phyloP scores from a whole-genome alignment of 2,888 invertebrate species.

The Acleris literana region DNA sequence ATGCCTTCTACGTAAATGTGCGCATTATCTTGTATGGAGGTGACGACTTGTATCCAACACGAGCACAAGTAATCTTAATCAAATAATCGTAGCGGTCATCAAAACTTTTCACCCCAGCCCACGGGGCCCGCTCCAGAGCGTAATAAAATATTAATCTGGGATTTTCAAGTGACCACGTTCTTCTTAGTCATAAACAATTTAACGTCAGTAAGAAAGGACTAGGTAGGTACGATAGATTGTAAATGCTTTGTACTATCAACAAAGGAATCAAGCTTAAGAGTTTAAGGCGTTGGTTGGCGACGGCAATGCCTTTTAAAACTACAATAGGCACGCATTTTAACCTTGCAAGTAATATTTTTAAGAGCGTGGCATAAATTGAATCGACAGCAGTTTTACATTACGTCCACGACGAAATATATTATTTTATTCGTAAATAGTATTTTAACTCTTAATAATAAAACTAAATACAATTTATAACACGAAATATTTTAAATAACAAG shows the following conservation, averaged over 20 bases:
- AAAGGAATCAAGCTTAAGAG: slow-evolving; percentile 17
- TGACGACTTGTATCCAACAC: slow-evolving; percentile 1
- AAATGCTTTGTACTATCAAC: slow-evolving; percentile 17
- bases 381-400: slow-evolving; percentile 30
- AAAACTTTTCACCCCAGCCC: not conserved
- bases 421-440: slow-evolving; percentile 12
- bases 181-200: no score
- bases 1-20: slow-evolving; percentile 4
- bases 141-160: not conserved
- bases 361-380: slow-evolving; percentile 35
- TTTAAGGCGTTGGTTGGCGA: slow-evolving; percentile 19
- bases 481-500: not conserved
- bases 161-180: not conserved
- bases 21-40: slow-evolving; percentile 15
- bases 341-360: slow-evolving; percentile 37
- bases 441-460: slow-evolving; percentile 4
- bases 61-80: not conserved
- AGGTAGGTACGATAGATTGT: no score
- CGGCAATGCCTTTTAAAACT: slow-evolving; percentile 21
- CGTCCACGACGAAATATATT: not conserved
- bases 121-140: no score
- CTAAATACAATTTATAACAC: not conserved
- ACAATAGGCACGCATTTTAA: slow-evolving; percentile 35
- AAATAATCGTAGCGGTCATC: not conserved
- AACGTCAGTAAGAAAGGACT: no score